phyloP scores from a whole-genome alignment of 92 coral and sea anemone genomes.

The Desmophyllum pertusum region DNA sequence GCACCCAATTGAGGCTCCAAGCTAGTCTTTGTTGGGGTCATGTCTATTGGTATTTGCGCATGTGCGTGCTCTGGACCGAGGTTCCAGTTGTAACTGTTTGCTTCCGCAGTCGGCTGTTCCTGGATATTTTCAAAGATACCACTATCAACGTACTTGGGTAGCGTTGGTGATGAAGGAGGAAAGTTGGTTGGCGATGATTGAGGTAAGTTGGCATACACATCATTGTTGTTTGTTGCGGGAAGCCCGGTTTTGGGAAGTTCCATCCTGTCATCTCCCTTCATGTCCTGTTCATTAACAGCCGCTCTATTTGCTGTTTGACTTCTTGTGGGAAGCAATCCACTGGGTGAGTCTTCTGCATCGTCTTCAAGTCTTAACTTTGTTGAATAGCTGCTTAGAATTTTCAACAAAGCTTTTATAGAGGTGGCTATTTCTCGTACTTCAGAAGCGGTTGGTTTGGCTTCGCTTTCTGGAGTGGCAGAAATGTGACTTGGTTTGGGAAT shows the following conservation, averaged over 20 bases:
- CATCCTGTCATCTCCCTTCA: background rate
- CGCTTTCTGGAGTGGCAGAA: slow-evolving; percentile 2
- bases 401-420: slow-evolving; percentile 35
- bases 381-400: slow-evolving; percentile 28
- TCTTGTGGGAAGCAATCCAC: slow-evolving; percentile 5
- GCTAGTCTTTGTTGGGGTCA: slow-evolving; percentile 37
- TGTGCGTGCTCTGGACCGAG: slow-evolving; percentile 1
- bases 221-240: background rate
- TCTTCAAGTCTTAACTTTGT: slow-evolving; percentile 17
- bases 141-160: slow-evolving; percentile 25
- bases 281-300: background rate
- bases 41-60: slow-evolving; percentile 16
- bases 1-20: slow-evolving; percentile 14
- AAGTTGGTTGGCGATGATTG: slow-evolving; percentile 29
- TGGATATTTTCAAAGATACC: slow-evolving; percentile 41
- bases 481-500: background rate
- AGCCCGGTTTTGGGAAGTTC: slow-evolving; percentile 1
- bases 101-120: slow-evolving; percentile 29
- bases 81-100: slow-evolving; percentile 27
- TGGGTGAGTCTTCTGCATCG: background rate
- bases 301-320: slow-evolving; percentile 6
- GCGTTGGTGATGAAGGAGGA: slow-evolving; percentile 24
- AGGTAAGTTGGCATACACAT: slow-evolving; percentile 31
- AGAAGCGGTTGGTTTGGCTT: slow-evolving; percentile 19
- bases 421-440: slow-evolving; percentile 41